Evolutionary conservation across 2,113 vertebrate species (phyloP).

Genomic region (Thunnus maccoyii): DNA sequence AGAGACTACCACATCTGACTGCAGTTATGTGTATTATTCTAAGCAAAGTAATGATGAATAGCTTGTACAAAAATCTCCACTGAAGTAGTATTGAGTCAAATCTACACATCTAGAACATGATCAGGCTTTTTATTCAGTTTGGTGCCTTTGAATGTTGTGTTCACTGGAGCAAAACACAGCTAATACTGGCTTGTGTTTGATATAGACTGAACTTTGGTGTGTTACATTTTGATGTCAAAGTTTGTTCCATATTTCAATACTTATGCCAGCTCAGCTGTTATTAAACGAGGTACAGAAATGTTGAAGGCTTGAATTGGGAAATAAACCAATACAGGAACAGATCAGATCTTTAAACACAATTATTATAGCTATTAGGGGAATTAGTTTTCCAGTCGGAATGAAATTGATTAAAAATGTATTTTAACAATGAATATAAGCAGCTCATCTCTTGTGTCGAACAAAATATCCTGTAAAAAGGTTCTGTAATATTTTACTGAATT

Average conservation of each 20-base stretch:
- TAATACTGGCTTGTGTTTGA: slow-evolving; percentile 31
- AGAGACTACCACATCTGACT: slow-evolving; percentile 29
- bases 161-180: slow-evolving; percentile 9
- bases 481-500: slow-evolving; percentile 9
- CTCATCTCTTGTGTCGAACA: background rate
- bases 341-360: background rate
- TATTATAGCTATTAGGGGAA: background rate
- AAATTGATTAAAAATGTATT: background rate
- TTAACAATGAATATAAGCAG: background rate
- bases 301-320: background rate
- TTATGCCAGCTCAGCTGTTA: background rate
- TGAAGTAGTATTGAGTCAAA: slow-evolving; percentile 39
- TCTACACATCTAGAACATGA: slow-evolving; percentile 12
- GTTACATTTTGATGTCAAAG: slow-evolving; percentile 18
- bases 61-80: slow-evolving; percentile 3
- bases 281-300: background rate
- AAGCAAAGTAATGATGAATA: slow-evolving; percentile 40
- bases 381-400: background rate
- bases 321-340: background rate
- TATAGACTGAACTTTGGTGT: slow-evolving; percentile 17
- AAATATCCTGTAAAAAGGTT: background rate
- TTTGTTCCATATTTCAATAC: slow-evolving; percentile 7
- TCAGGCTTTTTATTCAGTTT: slow-evolving; percentile 30
- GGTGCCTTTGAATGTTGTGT: slow-evolving; percentile 16
- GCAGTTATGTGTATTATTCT: slow-evolving; percentile 22